Percentiles rank a stretch among this genome's conserved stretches.
These are phyloP conservation scores for Knipowitschia caucasica DNA, from an alignment of 2,797 vertebrate species.

Conservation along the genomic window DNA sequence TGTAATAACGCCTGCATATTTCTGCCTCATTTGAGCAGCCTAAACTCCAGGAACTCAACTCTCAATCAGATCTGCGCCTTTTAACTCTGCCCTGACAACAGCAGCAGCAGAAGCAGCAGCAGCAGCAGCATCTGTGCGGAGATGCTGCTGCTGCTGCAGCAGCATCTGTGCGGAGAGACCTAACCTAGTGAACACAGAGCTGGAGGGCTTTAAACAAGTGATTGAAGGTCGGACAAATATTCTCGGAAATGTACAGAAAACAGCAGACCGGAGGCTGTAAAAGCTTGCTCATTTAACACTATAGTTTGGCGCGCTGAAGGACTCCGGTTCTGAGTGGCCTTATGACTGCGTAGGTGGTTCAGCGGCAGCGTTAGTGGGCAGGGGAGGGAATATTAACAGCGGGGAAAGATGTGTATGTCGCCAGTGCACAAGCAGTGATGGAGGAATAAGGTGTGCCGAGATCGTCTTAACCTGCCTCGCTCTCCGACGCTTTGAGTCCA, in stretches of 20 bases:
- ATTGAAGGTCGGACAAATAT: constrained; percentile 11
- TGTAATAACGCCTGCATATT: constrained; percentile 44
- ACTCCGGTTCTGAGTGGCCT: constrained; percentile 20
- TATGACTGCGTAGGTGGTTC: constrained; percentile 43
- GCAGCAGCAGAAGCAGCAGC: constrained; percentile 1
- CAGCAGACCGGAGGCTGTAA: constrained; percentile 19
- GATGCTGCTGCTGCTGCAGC: too few relatives aligned
- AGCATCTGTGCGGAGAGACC: constrained; percentile 11
- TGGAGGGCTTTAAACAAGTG: constrained; percentile 1
- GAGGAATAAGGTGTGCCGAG: constrained; percentile 25
- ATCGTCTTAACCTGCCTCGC: constrained; percentile 28
- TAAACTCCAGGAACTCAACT: constrained; percentile 31
- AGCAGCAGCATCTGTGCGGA: neutral
- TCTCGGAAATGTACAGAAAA: constrained; percentile 7
- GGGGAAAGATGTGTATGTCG: constrained; percentile 20
- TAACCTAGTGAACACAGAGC: neutral
- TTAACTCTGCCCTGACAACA: constrained; percentile 8
- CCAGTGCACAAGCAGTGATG: constrained; percentile 43
- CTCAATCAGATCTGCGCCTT: constrained; percentile 25
- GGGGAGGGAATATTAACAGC: constrained; percentile 28
- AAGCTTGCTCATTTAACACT: constrained; percentile 39
- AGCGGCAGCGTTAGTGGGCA: constrained; percentile 10
- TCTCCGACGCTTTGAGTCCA: constrained; percentile 28
- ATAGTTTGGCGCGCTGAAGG: constrained; percentile 41
- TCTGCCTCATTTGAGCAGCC: constrained; percentile 56